A percentile compares a stretch with the other conserved stretches of the same genome.
Conservation (phyloP, 2,797 vertebrate genomes). For the Darevskia nairensis region DNA sequence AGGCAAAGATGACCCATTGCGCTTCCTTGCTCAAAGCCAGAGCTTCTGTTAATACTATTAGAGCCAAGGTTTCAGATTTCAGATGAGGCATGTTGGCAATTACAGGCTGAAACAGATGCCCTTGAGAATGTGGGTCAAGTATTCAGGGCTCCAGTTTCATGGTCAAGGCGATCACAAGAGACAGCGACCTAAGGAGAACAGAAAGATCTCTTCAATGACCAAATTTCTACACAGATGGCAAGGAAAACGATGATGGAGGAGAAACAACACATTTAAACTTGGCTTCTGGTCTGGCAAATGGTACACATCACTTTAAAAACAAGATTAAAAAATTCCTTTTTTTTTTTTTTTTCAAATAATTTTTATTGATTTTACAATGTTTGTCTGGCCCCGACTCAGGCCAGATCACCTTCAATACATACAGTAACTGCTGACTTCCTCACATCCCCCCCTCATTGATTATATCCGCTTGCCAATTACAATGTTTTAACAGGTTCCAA, state of each 20-base stretch:
- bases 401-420: too few relatives aligned
- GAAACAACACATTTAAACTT: background rate
- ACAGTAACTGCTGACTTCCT: too few relatives aligned
- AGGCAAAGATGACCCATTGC: too few relatives aligned
- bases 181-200: slow-evolving; percentile 49
- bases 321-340: background rate
- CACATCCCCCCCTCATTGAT: too few relatives aligned
- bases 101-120: slow-evolving; percentile 65
- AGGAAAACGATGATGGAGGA: background rate
- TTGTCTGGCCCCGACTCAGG: too few relatives aligned
- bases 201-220: background rate
- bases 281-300: background rate
- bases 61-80: slow-evolving; percentile 74
- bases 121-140: slow-evolving; percentile 75
- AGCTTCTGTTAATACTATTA: slow-evolving; percentile 76
- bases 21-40: background rate
- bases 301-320: background rate
- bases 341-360: too few relatives aligned
- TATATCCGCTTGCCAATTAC: too few relatives aligned
- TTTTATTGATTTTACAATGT: too few relatives aligned
- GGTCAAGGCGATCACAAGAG: slow-evolving; percentile 70
- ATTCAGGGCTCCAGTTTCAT: slow-evolving; percentile 65
- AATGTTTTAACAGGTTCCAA: too few relatives aligned
- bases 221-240: background rate
- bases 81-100: slow-evolving; percentile 68